These are phyloP conservation scores for Bombyx mori DNA, from an alignment of 1,140 invertebrate genomes.

Conservation along the genomic window DNA sequence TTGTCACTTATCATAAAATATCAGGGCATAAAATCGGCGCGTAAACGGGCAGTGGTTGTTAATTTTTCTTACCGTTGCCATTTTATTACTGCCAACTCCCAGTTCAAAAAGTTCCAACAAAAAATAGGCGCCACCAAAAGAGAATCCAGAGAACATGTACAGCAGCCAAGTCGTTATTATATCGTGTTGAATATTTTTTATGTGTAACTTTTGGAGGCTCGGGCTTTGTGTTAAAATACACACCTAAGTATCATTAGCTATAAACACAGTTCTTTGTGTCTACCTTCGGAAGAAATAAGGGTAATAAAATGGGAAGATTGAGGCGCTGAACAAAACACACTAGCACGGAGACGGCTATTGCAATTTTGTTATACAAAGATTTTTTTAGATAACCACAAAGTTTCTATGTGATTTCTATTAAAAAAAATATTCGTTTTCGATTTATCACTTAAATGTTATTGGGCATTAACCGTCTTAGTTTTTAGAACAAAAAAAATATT, in stretches of 20 bases:
- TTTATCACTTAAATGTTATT: too few species aligned
- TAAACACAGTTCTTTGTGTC: conserved; percentile 69
- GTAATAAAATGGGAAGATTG: conserved; percentile 57
- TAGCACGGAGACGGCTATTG: conserved; percentile 32
- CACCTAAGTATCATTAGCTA: conserved; percentile 69
- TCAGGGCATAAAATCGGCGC: conserved; percentile 10
- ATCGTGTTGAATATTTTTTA: conserved; percentile 61
- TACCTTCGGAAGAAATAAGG: conserved; percentile 56
- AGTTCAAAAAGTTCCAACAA: conserved; percentile 56
- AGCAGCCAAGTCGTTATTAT: conserved; percentile 55
- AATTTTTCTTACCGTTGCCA: conserved; percentile 51
- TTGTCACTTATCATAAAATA: too few species aligned
- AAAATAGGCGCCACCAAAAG: conserved; percentile 64
- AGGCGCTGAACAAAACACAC: conserved; percentile 23
- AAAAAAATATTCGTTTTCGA: too few species aligned
- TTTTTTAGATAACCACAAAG: too few species aligned
- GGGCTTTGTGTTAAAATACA: conserved; percentile 68
- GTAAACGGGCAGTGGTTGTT: conserved; percentile 36
- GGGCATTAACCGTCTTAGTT: not conserved
- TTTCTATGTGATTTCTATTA: too few species aligned
- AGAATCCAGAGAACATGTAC: conserved; percentile 38
- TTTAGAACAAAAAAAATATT: not conserved
- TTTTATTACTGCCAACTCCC: conserved; percentile 62
- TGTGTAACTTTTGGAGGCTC: conserved; percentile 50
- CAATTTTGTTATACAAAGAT: too few species aligned